Evolutionary conservation across 2,888 invertebrate genomes (phyloP), one percentile per base, ranked within the genome.

Genomic region (Heliconius cydno): DNA sequence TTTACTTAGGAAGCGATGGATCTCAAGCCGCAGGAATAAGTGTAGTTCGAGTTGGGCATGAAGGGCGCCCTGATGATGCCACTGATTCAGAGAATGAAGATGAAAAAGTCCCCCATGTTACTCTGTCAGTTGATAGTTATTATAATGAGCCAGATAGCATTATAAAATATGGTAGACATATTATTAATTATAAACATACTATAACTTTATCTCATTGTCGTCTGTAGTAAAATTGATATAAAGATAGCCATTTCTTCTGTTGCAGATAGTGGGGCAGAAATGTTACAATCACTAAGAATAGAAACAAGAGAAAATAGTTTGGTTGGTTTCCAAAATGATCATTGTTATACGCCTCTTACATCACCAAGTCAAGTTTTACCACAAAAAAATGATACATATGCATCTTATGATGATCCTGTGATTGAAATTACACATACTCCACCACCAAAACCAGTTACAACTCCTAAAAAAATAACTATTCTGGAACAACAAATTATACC

Each of bases 261-360:
- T 89, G 77, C 89, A 91, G 95, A 95, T 86, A 94, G 95, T 88
- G 94, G 95, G 80, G 94, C 94, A 78, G 94, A 95, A 89, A 95
- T 95, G 94, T 89, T 95, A 83, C 95, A 95, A 83, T 94, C 94
- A 60, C 86, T 95, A 80, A 89, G 93, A 84, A 94, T 95, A 86
- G 95, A 95, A 85, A 95, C 95, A 76, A 89, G 95, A 84, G 95
- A 95, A 84, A 94, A 94, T 73, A 95, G 95, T 86, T 93, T 96
- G 80, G 95, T 96, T 85, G 96, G 97, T 7, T 96, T 97, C 85
- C 96, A 96, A 86, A 96, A 98, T 92, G 98, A 98, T 90, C 98
- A 98, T 87, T 98, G 98, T 87, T 98, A 98, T 85, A 98, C 98
- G 70, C 96, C 96, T 71, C 95, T 96, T 63, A 96, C 96, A 57